phyloP scores from a whole-genome alignment of 1,140 invertebrate species.

The Panagrolaimus sp. region DNA sequence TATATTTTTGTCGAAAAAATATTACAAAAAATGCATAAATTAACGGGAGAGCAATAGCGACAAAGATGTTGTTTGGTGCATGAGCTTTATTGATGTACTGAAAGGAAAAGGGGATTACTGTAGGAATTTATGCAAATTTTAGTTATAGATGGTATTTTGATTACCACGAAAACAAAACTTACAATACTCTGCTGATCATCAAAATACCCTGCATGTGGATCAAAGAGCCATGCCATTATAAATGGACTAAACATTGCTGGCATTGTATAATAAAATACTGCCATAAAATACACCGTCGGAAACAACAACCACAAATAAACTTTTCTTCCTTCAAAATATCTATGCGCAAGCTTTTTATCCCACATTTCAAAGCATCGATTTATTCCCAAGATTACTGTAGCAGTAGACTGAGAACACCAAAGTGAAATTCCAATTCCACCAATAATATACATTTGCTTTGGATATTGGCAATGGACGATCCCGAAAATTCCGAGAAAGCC shows the following conservation, averaged over 20 bases:
- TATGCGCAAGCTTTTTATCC: background rate
- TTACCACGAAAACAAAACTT: background rate
- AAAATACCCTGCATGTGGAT: conserved; percentile 10
- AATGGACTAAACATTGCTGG: conserved; percentile 20
- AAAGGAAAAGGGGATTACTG: background rate
- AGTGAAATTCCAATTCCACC: conserved; percentile 20
- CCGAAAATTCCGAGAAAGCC: conserved; percentile 23
- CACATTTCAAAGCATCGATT: conserved; percentile 22
- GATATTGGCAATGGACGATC: conserved; percentile 20
- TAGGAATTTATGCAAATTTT: no score
- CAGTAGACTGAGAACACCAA: conserved; percentile 16
- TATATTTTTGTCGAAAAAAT: background rate
- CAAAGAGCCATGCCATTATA: conserved; percentile 16
- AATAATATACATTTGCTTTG: conserved; percentile 20
- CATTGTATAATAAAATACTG: background rate
- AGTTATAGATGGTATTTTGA: background rate
- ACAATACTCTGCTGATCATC: background rate
- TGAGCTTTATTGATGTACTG: background rate
- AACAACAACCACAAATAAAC: conserved; percentile 13
- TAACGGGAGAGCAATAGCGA: background rate
- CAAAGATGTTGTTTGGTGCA: conserved; percentile 8
- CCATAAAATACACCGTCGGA: conserved; percentile 3
- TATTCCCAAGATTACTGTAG: conserved; percentile 8
- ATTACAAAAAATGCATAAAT: background rate
- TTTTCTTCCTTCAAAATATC: no score